Conservation (phyloP, 2,113 vertebrate species). For the Zosterops hypoxanthus region DNA sequence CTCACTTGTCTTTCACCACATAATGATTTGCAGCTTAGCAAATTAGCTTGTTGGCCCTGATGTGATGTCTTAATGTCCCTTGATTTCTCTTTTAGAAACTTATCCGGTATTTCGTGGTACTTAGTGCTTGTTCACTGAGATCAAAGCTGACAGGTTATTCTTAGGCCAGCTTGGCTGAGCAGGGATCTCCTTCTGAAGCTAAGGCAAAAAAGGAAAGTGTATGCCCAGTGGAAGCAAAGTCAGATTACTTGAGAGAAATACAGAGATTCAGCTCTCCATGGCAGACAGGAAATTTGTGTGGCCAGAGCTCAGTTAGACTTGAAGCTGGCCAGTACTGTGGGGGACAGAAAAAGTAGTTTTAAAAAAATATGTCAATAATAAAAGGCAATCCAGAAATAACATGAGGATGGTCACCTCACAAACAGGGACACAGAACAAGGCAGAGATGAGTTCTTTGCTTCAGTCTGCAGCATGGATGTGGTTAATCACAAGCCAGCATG, state of each 20-base stretch:
- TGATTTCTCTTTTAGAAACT: neutral
- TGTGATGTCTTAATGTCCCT: neutral
- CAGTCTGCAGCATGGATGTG: accelerated
- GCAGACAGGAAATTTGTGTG: neutral
- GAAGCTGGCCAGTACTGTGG: neutral
- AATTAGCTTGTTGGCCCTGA: neutral
- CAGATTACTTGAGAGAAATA: neutral
- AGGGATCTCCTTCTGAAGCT: neutral
- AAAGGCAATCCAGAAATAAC: neutral
- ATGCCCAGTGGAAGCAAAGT: neutral
- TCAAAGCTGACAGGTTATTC: neutral
- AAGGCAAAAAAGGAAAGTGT: neutral
- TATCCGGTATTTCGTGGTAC: neutral
- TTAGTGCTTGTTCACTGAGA: neutral
- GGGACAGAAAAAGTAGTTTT: neutral
- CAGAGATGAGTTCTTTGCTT: neutral
- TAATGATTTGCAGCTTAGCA: neutral
- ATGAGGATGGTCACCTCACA: neutral
- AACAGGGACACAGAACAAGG: too few species aligned
- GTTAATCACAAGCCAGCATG: neutral
- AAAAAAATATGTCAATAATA: neutral
- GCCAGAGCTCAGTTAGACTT: neutral
- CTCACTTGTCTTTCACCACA: neutral
- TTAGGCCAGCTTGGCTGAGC: neutral
- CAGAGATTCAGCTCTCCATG: neutral